phyloP scores from a whole-genome alignment of 1,140 invertebrate species.

The Zaprionus nigranus region DNA sequence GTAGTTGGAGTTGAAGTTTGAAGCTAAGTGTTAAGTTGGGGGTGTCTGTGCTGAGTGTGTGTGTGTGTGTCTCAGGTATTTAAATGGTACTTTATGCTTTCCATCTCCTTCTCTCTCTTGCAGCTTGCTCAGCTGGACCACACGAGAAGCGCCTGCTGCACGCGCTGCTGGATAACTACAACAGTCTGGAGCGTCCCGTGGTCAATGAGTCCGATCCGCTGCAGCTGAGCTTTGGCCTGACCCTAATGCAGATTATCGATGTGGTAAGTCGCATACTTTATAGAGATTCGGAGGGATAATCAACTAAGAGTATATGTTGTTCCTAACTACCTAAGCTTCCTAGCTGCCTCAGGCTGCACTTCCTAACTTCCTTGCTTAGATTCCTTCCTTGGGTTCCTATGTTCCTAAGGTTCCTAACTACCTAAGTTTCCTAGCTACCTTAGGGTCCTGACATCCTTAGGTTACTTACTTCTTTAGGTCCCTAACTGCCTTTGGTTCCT shows the following conservation, averaged over 20 bases:
- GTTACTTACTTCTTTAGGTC: no score
- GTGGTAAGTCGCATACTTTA: conserved; percentile 91
- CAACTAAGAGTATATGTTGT: no score
- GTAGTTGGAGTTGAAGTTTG: neutral
- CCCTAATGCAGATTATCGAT: conserved; percentile 99
- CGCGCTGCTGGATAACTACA: conserved; percentile 97
- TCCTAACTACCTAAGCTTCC: no score
- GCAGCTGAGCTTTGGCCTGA: conserved; percentile 97
- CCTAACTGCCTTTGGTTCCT: no score
- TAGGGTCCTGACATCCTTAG: no score
- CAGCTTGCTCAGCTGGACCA: conserved; percentile 92
- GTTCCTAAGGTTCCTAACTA: no score
- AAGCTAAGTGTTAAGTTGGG: conserved; percentile 12
- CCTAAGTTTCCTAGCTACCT: no score
- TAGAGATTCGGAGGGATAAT: neutral
- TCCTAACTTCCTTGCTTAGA: no score
- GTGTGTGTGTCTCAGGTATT: neutral
- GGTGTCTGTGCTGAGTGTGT: neutral
- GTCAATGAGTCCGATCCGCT: conserved; percentile 98
- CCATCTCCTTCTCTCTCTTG: conserved; percentile 38
- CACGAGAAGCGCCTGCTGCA: conserved; percentile 97
- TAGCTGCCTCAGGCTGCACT: no score
- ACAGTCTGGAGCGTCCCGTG: conserved; percentile 98
- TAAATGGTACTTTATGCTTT: conserved; percentile 15
- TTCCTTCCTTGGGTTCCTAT: no score